Evolutionary conservation across 2,888 invertebrate genomes (phyloP).

Genomic region (Phyllotreta cruciferae): DNA sequence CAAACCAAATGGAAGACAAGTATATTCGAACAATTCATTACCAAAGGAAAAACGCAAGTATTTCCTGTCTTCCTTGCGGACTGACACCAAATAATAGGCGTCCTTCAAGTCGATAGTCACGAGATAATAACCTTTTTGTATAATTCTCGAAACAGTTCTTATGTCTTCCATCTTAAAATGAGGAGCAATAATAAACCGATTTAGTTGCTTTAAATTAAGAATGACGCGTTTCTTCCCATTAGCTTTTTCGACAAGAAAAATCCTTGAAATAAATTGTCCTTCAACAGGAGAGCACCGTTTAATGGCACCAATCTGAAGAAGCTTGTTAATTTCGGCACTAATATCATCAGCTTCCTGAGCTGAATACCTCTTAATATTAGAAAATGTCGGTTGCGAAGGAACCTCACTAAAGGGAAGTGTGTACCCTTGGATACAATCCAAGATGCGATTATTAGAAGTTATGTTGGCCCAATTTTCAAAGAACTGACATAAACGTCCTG

Average conservation of each 20-base stretch:
- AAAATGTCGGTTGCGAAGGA: too few species aligned
- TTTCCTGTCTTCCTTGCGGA: conserved; percentile 40
- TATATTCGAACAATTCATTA: conserved; percentile 41
- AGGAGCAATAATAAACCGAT: conserved; percentile 34
- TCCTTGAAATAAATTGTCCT: conserved; percentile 39
- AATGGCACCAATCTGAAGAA: too few species aligned
- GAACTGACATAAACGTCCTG: too few species aligned
- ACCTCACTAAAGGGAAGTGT: too few species aligned
- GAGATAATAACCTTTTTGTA: conserved; percentile 31
- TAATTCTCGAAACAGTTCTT: conserved; percentile 39
- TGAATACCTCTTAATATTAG: too few species aligned
- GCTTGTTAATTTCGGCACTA: too few species aligned
- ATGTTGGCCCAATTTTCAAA: too few species aligned
- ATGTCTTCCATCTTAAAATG: conserved; percentile 48
- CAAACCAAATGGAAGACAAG: conserved; percentile 44
- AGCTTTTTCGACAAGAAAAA: conserved; percentile 42
- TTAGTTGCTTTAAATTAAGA: conserved; percentile 43
- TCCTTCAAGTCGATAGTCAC: conserved; percentile 38
- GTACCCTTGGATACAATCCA: too few species aligned
- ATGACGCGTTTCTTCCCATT: conserved; percentile 41
- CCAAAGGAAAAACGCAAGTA: conserved; percentile 42
- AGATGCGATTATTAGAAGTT: too few species aligned
- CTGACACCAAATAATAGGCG: conserved; percentile 43
- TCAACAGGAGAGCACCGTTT: not conserved
- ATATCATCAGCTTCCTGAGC: too few species aligned